Evolutionary conservation across 2,113 vertebrate genomes (phyloP), one percentile per base, ranked within the genome.

Genomic region (Empidonax traillii): DNA sequence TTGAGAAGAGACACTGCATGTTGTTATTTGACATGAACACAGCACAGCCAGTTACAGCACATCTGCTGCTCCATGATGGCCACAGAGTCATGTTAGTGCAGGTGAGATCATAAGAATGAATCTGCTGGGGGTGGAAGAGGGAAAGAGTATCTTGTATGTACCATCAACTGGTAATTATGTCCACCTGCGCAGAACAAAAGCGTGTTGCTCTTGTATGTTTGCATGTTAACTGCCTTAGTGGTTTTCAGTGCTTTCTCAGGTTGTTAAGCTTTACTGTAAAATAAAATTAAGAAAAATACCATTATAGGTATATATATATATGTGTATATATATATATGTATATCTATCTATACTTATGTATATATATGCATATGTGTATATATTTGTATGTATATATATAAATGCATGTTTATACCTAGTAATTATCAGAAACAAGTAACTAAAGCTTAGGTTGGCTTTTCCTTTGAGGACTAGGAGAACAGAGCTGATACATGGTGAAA

Each of bases 401-500:
- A 49, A 13, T 35, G 9, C 6, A 2, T 61, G 15, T 49, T 3
- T 69, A 33, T 68, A 76, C 52, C 41, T 67, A 63, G 30, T 27
- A 82, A 49, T 71, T 72, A 30, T 24, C 53, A 93, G 85, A 56
- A 85, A 47, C 5, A 25, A 43, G 16, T 43, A 53, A 65, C 43
- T 87, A 75, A 82, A 44, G 30, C 43, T 80, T 46, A 41, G 23
- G 19, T 18, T 77, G 77, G 7, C 39, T 86, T 89, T 89, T 27
- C 66, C 49, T 90, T 53, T 35, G 49, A 74, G 51, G 28, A 30
- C 49, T n/a, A 46, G 19, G 44, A 89, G 43, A 72, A 63, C 35
- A n/a, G 67, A 85, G 67, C 63, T 82, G 76, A 89, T 86, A 88
- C 15, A 28, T 11, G 81, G 30, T n/a, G 46, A 72, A 94, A 96